phyloP scores from a whole-genome alignment of 2,888 invertebrate species.

The Hipparchia semele region DNA sequence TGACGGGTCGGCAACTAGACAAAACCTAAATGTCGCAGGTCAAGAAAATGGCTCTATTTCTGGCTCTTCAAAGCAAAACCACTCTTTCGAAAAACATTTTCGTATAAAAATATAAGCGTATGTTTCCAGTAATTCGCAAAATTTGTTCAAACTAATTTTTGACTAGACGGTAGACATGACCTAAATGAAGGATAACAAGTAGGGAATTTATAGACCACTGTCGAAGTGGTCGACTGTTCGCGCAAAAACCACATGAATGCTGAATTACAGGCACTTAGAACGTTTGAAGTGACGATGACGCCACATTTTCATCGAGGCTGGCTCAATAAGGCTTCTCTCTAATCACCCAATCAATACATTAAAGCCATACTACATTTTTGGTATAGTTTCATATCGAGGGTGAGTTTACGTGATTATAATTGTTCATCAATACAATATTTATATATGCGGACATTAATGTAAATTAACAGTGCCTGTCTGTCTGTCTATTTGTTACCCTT shows the following conservation, averaged over 20 bases:
- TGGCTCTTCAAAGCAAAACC: no score
- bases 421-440: no score
- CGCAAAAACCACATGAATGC: slow-evolving; percentile 32
- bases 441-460: no score
- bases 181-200: not conserved
- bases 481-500: no score
- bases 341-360: slow-evolving; percentile 46
- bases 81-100: no score
- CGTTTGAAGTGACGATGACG: slow-evolving; percentile 24
- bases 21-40: no score
- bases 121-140: not conserved
- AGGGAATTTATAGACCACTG: not conserved
- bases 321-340: slow-evolving; percentile 46
- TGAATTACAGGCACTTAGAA: slow-evolving; percentile 29
- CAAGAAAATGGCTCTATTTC: no score
- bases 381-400: slow-evolving; percentile 10
- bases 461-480: no score
- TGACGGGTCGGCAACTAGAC: no score
- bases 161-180: not conserved
- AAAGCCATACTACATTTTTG: slow-evolving; percentile 34
- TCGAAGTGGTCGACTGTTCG: not conserved
- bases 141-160: not conserved
- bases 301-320: slow-evolving; percentile 41
- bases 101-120: no score
- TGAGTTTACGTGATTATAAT: not conserved